Base-by-base conservation (phyloP, 2,888 invertebrate genomes). In the Catocala fraxini region DNA sequence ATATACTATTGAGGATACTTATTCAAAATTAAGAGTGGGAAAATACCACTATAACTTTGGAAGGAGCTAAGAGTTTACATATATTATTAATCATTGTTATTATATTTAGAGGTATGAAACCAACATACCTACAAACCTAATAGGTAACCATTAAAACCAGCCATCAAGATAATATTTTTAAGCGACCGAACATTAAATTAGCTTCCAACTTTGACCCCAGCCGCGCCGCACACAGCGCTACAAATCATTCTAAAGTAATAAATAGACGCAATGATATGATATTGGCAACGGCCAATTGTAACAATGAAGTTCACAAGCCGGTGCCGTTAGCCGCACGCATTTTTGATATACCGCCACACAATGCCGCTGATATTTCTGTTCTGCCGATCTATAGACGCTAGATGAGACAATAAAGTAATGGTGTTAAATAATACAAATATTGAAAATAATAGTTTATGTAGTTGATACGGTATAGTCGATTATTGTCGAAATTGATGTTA, bases 301-400 rank as follows among this genome's bases (percentile, higher is more conserved):
- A 80, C 76, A 78, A 80, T 70, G 80, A 54, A 68, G 61, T 68
- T 55, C 55, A 68, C 51, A 58, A 70, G 66, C 58, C 41, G 35
- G 59, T 66, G 59, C 73, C 72, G 78, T 77, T 77, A 80, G 52
- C 54, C 59, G 70, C 80, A 79, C 65, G 79, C 70, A 79, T 79
- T 78, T 79, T 77, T 72, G 69, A 73, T 77, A 75, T 65, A 63
- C 65, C 51, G 55, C 43, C 62, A 65, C 34, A 72, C 82, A 73
- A 78, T 73, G 69, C 67, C 62, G 63, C 58, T 43, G 70, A 75
- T 73, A 75, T 73, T 71, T 56, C 35, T 65, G 41, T 59, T 72
- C 56, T 51, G 11, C 35, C 7, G 67, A 65, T 61, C 0, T 59
- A 53, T 1, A 0, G 0, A 9, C 43, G n/a, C 76, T 77, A 42